Percentiles rank a stretch among this genome's conserved stretches.
These are phyloP conservation scores for Microcebus jonahi DNA, from an alignment of 2,113 vertebrate species.

Conservation along the genomic window DNA sequence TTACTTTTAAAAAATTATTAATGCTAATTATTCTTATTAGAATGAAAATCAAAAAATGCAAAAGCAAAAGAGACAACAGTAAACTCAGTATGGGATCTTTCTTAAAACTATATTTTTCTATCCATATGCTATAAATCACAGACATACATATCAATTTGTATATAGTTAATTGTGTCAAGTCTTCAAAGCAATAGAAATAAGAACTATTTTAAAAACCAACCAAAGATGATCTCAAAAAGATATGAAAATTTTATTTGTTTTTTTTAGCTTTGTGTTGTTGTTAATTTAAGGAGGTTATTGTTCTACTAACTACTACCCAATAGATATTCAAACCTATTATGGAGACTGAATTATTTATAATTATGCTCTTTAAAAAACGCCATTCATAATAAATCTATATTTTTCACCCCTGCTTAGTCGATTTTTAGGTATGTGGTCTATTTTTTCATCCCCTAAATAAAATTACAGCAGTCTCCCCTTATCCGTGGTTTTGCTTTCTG, in stretches of 20 bases:
- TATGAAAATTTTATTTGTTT: neutral
- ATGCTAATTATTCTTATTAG: constrained; percentile 33
- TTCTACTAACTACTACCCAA: neutral
- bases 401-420: neutral
- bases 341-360: constrained; percentile 33
- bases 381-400: constrained; percentile 19
- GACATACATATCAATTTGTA: neutral
- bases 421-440: constrained; percentile 18
- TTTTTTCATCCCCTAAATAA: constrained; percentile 53
- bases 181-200: constrained; percentile 10
- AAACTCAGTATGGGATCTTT: neutral
- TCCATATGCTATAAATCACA: neutral
- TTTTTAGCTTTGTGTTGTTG: neutral
- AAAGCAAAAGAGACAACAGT: neutral
- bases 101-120: constrained; percentile 8
- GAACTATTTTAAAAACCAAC: neutral
- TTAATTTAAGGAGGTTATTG: neutral
- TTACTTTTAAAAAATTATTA: neutral
- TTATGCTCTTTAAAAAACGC: neutral
- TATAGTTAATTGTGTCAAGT: neutral
- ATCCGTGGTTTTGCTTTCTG: neutral
- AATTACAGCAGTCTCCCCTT: neutral
- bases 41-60: constrained; percentile 38
- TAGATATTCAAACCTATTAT: constrained; percentile 23
- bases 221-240: neutral